Percentiles rank a stretch among this genome's conserved stretches.
phyloP scores from a whole-genome alignment of 2,888 invertebrate genomes.

The Choristoneura rosaceana region DNA sequence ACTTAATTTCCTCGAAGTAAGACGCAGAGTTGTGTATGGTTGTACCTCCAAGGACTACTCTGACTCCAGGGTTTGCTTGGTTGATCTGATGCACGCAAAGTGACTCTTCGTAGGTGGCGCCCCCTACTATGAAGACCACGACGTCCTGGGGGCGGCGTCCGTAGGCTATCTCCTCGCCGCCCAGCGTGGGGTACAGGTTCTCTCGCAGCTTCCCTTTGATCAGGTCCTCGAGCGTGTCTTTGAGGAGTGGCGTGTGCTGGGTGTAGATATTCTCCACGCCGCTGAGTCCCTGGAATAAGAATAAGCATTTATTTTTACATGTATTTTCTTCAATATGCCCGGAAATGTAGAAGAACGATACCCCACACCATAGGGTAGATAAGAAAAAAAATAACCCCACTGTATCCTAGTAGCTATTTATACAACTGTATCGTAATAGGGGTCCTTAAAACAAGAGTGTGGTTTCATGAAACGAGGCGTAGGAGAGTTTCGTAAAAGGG shows the following conservation, averaged over 20 bases:
- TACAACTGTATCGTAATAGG: too few species aligned
- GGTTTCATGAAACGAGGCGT: too few species aligned
- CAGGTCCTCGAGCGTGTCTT: constrained; percentile 95
- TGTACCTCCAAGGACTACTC: constrained; percentile 96
- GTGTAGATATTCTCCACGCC: constrained; percentile 99
- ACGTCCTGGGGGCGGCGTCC: constrained; percentile 93
- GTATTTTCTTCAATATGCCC: too few species aligned
- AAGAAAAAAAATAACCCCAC: too few species aligned
- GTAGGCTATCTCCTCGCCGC: constrained; percentile 81
- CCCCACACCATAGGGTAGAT: too few species aligned
- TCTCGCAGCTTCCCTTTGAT: constrained; percentile 96
- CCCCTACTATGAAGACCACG: constrained; percentile 98
- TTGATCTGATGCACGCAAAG: constrained; percentile 92
- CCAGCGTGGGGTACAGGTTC: constrained; percentile 93
- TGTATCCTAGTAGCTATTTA: too few species aligned
- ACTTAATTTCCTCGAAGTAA: constrained; percentile 91
- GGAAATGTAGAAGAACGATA: too few species aligned
- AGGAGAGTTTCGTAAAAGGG: too few species aligned
- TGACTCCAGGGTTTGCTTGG: constrained; percentile 88
- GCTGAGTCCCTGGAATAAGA: constrained; percentile 88
- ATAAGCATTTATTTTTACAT: neutral
- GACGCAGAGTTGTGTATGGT: constrained; percentile 94
- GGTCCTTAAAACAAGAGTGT: too few species aligned
- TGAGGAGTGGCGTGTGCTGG: constrained; percentile 97
- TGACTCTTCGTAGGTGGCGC: constrained; percentile 98